phyloP scores from a whole-genome alignment of 2,888 invertebrate species.

The Archips xylosteana region DNA sequence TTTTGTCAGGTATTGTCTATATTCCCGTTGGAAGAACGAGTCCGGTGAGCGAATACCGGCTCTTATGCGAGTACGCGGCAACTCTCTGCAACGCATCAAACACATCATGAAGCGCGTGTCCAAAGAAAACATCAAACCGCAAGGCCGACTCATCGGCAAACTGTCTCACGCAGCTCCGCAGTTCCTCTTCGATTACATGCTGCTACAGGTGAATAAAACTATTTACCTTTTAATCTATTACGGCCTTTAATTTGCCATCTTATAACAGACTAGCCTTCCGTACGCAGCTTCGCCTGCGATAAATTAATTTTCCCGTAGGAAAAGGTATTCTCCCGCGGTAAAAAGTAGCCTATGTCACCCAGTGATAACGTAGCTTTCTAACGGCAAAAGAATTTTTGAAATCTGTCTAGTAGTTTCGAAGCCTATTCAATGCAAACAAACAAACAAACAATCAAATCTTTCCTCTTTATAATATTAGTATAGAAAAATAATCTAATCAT shows the following conservation, averaged over 20 bases:
- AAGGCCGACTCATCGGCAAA: constrained; percentile 98
- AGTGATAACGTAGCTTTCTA: too few species aligned
- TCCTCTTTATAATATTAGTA: too few species aligned
- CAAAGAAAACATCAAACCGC: constrained; percentile 99
- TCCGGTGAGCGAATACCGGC: constrained; percentile 90
- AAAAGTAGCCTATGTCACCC: too few species aligned
- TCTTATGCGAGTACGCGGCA: constrained; percentile 93
- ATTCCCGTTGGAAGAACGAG: constrained; percentile 98
- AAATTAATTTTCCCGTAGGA: too few species aligned
- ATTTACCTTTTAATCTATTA: neutral
- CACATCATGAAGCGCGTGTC: constrained; percentile 98
- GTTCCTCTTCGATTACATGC: constrained; percentile 98
- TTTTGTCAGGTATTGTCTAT: constrained; percentile 90
- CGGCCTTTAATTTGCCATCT: neutral
- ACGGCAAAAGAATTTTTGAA: too few species aligned
- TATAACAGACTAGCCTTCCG: too few species aligned
- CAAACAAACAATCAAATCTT: too few species aligned
- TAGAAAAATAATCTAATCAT: neutral
- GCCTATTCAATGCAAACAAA: too few species aligned
- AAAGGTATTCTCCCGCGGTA: too few species aligned
- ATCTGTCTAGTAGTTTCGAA: too few species aligned
- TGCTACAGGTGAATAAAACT: constrained; percentile 68
- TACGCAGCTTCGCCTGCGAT: too few species aligned
- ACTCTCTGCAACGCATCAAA: constrained; percentile 96
- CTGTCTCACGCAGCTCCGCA: constrained; percentile 98